A percentile compares a stretch with the other conserved stretches of the same genome.
Conservation (phyloP, 2,113 vertebrate species). For the Catharus fuscescens region DNA sequence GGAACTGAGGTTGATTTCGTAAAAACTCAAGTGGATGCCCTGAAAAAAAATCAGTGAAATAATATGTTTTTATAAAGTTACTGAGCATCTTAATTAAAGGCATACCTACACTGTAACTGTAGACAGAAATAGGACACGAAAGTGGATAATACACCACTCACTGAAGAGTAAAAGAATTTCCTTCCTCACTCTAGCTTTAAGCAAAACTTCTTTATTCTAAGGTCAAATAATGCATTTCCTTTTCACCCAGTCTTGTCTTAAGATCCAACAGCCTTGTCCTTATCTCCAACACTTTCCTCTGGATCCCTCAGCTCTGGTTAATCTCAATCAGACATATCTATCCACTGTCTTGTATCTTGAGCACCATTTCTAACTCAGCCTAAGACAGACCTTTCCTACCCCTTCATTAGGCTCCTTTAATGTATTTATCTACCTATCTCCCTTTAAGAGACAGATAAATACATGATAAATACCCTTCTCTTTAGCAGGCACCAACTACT, state of each 20-base stretch:
- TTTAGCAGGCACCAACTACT: background rate
- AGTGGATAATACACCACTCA: background rate
- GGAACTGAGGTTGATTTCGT: slow-evolving; percentile 94
- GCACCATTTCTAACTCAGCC: background rate
- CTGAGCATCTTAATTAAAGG: background rate
- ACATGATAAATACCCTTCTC: background rate
- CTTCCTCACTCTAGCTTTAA: background rate
- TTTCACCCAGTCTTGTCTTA: background rate
- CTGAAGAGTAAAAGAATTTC: background rate
- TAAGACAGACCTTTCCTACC: background rate
- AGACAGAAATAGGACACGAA: background rate
- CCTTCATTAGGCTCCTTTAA: background rate
- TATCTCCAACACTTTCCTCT: background rate
- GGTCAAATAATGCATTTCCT: background rate
- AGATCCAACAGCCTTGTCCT: background rate
- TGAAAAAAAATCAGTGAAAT: slow-evolving; percentile 29
- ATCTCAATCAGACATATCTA: background rate
- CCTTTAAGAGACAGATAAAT: background rate
- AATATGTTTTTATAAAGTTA: background rate
- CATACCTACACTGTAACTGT: background rate
- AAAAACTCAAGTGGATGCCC: slow-evolving; percentile 94
- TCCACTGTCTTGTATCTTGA: background rate
- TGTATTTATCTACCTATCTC: background rate
- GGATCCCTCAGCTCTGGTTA: background rate
- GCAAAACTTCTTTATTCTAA: background rate